Base-by-base conservation (phyloP, 1,140 invertebrate species). In the Hyphantria cunea region DNA sequence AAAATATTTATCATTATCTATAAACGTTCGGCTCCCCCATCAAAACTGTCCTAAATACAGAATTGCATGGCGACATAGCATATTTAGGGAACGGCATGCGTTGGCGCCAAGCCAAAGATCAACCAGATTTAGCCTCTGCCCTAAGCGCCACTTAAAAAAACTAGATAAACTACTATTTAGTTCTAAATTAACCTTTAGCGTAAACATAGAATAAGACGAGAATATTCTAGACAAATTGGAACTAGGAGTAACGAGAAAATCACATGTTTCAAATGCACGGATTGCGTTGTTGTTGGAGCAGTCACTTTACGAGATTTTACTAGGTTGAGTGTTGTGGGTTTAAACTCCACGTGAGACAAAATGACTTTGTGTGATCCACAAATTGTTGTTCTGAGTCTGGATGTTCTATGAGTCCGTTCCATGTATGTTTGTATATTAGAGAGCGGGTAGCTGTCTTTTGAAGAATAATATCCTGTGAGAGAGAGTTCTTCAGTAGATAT, bases 31-130 rank as follows among this genome's bases (percentile, higher is more conserved):
- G 32, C 56, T 76, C 75, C 80, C 79, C 78, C 76, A 73, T 74
- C 71, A 78, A 81, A 82, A 79, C 68, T 76, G 77, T 80, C 80
- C 79, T 79, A 76, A 78, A 83, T 83, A 76, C 76, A 79, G 77
- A 80, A 80, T 76, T 79, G 80, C 79, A 82, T 71, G 61, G 75
- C 73, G 78, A 85, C 83, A 82, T 64, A 55, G 51, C 70, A 77
- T 86, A 84, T 86, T 81, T 82, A 77, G 70, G 58, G 76, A 83
- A 78, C 78, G 74, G 76, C 77, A 85, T 82, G 31, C 68, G 45
- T 72, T 86, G 83, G 83, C 67, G 0, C 5, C 12, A 13, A 59
- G 80, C 83, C 83, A 86, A 75, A 72, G 75, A 84, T 82, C 74
- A 80, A 61, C 65, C 66, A 54, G 68, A 79, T 76, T 79, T 84